Base-by-base conservation (phyloP, 2,888 invertebrate genomes). In the Drosophila setosimentum region DNA sequence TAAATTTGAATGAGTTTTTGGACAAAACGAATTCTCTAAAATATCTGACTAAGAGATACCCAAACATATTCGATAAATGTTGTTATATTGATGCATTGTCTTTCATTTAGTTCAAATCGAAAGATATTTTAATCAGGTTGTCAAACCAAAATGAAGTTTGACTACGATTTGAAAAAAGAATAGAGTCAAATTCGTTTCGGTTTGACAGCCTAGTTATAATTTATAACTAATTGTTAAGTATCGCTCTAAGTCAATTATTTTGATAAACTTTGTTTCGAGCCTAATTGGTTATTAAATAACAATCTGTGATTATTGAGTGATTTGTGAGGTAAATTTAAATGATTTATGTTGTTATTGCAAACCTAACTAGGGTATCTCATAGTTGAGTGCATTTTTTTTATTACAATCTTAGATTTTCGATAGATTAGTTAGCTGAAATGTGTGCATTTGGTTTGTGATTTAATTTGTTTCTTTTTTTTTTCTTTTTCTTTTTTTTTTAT, bases 371-470 rank as follows among this genome's bases (percentile, higher is more conserved):
- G 62, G 71, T 61, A 70, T 49, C 61, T 61, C 49, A 33, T 32
- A 45, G n/a, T 49, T 37, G 24, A 57, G 40, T 33, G 48, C 30
- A 37, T 37, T 61, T 40, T 24, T 24, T 40, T 40, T 24, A 24
- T 54, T 3, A 54, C 13, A 29, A 48, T 59, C 13, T 48, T 53
- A 50, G 30, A 40, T 42, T 53, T 67, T 61, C 37, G 30, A 63
- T 40, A 64, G 45, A 45, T 63, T 48, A 35, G 30, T 57, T 59
- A 57, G 68, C 54, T 55, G 61, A 79, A 65, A 60, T 79, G 62
- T 63, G 76, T 79, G 70, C 70, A 75, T 66, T 77, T 75, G 70
- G 65, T 80, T 76, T 73, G 59, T 72, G 57, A 73, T 80, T 66
- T 74, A 63, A 57, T 70, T 69, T 67, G 54, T 33, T 59, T 55